phyloP scores from a whole-genome alignment of 2,797 vertebrate genomes.

The Hypotaenidia okinawae region DNA sequence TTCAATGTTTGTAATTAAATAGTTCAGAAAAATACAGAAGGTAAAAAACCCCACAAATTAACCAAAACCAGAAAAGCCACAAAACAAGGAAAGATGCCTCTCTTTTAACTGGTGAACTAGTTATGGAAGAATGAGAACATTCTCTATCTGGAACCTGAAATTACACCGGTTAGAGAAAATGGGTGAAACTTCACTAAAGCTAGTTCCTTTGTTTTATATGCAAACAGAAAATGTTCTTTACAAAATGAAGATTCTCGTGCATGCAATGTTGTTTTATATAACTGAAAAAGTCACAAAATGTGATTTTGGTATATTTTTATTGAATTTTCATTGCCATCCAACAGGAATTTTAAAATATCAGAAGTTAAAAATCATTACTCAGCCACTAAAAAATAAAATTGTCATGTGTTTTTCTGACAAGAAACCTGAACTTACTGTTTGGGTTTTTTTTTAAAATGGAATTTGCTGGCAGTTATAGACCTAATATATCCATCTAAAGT shows the following conservation, averaged over 20 bases:
- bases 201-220: not conserved
- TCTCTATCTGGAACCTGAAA: not conserved
- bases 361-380: not conserved
- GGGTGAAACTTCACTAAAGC: not conserved
- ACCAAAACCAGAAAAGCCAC: not conserved
- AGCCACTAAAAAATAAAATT: not conserved
- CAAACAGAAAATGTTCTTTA: not conserved
- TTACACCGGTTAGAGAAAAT: not conserved
- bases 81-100: accelerated
- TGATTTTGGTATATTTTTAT: not conserved
- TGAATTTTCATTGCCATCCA: not conserved
- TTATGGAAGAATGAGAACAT: not conserved
- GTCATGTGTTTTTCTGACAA: not conserved
- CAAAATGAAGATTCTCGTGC: not conserved
- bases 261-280: not conserved
- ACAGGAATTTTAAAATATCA: not conserved
- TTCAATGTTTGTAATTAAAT: not conserved
- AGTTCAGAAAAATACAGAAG: not conserved
- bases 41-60: not conserved
- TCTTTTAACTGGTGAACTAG: not conserved
- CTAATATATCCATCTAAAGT: not conserved
- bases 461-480: not conserved
- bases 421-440: not conserved
- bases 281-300: not conserved
- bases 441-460: not conserved